Base-by-base conservation (phyloP, 2,113 vertebrate species). In the Heterocephalus glaber region DNA sequence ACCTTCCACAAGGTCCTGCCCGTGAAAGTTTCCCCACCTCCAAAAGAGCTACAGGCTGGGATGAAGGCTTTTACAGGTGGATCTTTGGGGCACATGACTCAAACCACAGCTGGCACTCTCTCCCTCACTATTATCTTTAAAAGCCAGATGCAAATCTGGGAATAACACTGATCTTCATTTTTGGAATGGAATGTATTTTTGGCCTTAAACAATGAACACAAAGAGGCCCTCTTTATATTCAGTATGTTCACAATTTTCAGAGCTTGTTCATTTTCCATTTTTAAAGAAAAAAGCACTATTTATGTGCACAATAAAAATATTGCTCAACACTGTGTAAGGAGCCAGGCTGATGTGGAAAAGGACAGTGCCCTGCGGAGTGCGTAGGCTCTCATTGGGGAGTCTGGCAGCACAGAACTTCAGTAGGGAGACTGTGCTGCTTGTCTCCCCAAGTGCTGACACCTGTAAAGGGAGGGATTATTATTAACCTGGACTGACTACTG, bases 201-300 rank as follows among this genome's bases (percentile, higher is more conserved):
- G 52, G 56, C 60, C 58, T 89, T 89, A 54, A 47, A 49, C 41
- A 38, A 60, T n/a, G 68, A 84, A 92, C 94, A 94, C 89, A 96
- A 56, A 2, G 65, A 94, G 41, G 26, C 33, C 10, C 24, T 79
- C 38, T 95, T 92, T 86, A 13, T 17, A 52, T 85, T 65, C 60
- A 61, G 11, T 56, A 60, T 85, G 52, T 52, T 95, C 56, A 79
- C 56, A 79, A 83, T 61, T 76, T 86, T 61, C 84, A 81, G 83
- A 77, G 35, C 52, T 88, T 65, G 30, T 65, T 91, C 83, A 49
- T 68, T 91, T 96, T 82, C 35, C 41, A 22, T 86, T 33, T 83
- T 95, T 92, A 90, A 90, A 96, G 90, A 16, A 49, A 77, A 95
- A 85, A 94, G 61, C 20, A 52, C 41, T 65, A 79, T 54, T 74